Percentiles rank a stretch among this genome's conserved stretches.
These are phyloP conservation scores for Catharus fuscescens DNA, from an alignment of 2,113 vertebrate genomes.

Conservation along the genomic window DNA sequence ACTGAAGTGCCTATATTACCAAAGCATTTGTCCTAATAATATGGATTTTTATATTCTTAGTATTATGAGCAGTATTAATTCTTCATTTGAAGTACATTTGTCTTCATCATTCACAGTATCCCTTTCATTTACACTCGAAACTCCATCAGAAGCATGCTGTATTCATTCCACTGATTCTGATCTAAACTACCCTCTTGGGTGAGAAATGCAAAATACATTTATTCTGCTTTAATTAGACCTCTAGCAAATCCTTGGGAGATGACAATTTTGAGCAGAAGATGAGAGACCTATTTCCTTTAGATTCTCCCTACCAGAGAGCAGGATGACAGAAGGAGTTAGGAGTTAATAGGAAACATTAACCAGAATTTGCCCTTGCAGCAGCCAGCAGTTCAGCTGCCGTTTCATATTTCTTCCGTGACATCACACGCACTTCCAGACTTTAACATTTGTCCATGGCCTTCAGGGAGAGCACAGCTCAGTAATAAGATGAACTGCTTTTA, in stretches of 20 bases:
- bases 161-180: conserved; percentile 42
- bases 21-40: background rate
- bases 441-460: conserved; percentile 42
- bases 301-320: background rate
- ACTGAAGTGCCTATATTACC: background rate
- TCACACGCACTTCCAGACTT: background rate
- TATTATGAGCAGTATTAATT: background rate
- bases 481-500: conserved; percentile 33
- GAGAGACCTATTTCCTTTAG: background rate
- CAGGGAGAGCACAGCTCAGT: background rate
- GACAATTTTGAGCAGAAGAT: background rate
- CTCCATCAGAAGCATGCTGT: background rate
- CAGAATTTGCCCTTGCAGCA: conserved; percentile 51
- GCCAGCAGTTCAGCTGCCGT: background rate
- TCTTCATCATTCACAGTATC: background rate
- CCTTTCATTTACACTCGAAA: conserved; percentile 27
- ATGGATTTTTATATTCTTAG: background rate
- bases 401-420: conserved; percentile 52
- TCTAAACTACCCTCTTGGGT: conserved; percentile 23
- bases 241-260: background rate
- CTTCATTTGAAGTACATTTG: conserved; percentile 48
- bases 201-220: conserved; percentile 48
- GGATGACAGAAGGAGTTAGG: conserved; percentile 38
- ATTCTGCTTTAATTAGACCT: conserved; percentile 58
- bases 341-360: conserved; percentile 57